Percentiles rank a stretch among this genome's conserved stretches.
phyloP scores from a whole-genome alignment of 2,113 vertebrate species.

The Chaetorhynchus papuensis region DNA sequence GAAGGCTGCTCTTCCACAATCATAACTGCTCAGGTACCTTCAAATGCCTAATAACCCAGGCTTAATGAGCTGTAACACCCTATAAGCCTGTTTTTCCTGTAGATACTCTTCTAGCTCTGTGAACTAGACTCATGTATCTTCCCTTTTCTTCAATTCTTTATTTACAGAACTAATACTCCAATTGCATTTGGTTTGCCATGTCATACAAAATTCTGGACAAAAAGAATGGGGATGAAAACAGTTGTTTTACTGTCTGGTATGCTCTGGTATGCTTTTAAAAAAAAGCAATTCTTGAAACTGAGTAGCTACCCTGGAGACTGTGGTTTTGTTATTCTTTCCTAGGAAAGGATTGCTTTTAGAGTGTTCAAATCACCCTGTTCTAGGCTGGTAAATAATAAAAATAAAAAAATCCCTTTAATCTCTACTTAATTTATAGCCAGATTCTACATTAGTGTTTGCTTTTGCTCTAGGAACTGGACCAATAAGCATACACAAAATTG shows the following conservation, averaged over 20 bases:
- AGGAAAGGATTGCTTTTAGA: neutral
- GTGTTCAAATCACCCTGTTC: neutral
- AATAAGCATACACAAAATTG: neutral
- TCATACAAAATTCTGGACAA: neutral
- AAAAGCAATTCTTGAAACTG: neutral
- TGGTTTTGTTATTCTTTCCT: neutral
- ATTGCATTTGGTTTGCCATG: neutral
- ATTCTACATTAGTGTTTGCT: neutral
- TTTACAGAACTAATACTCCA: neutral
- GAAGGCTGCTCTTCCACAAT: neutral
- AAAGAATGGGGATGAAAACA: neutral
- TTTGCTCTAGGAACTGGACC: neutral
- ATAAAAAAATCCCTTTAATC: neutral
- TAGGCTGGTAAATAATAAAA: neutral
- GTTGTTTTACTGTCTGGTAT: neutral
- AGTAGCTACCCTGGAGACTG: neutral
- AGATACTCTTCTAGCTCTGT: neutral
- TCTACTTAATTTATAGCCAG: neutral
- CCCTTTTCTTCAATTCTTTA: neutral
- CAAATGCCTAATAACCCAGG: neutral
- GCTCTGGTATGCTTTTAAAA: neutral
- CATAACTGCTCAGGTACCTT: neutral
- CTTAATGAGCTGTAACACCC: neutral
- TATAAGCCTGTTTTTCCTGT: neutral
- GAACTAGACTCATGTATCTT: neutral